phyloP scores from a whole-genome alignment of 2,113 vertebrate species.

The Dicrurus megarhynchus region DNA sequence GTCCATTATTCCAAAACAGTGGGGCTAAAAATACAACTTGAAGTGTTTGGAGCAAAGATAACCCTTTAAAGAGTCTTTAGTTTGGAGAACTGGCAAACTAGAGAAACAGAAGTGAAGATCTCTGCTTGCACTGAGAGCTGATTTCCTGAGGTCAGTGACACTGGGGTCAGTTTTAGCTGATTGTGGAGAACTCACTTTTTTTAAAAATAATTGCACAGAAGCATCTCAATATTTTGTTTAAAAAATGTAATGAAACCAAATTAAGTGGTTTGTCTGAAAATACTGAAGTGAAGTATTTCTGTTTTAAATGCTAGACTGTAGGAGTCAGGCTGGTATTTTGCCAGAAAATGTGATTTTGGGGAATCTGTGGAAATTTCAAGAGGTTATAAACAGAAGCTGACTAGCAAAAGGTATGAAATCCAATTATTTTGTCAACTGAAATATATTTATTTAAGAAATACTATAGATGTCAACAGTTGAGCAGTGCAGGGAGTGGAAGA shows the following conservation, averaged over 20 bases:
- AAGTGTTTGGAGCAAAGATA: not conserved
- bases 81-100: not conserved
- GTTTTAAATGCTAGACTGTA: not conserved
- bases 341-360: not conserved
- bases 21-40: not conserved
- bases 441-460: not conserved
- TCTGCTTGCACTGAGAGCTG: not conserved
- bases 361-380: constrained; percentile 11
- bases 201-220: not conserved
- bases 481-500: not conserved
- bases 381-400: not conserved
- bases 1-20: not conserved
- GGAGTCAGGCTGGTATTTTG: not conserved
- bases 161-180: not conserved
- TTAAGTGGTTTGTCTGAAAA: not conserved
- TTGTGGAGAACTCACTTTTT: not conserved
- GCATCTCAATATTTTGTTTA: not conserved
- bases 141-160: not conserved
- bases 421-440: not conserved
- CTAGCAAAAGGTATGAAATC: not conserved
- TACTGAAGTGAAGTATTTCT: not conserved
- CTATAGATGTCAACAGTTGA: not conserved
- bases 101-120: not conserved
- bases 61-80: not conserved
- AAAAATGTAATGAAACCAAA: not conserved